Evolutionary conservation across 1,140 invertebrate genomes (phyloP), one percentile per base, ranked within the genome.

Genomic region (Ceratosolen fusciceps): DNA sequence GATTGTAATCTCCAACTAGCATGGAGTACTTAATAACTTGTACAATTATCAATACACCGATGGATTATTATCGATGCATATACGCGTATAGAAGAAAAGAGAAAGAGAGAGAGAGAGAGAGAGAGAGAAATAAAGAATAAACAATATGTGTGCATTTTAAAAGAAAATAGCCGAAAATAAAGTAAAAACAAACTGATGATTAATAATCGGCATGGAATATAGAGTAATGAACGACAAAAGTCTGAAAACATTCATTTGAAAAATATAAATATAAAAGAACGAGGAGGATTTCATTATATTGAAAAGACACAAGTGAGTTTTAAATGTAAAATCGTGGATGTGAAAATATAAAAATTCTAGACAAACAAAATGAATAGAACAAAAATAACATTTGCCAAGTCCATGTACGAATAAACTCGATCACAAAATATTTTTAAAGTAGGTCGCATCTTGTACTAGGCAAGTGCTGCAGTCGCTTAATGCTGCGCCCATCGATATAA

Each of bases 401-500:
- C 21, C 7, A 37, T 14, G 16, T 9, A 60, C 26, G 24, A 16
- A 60, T 9, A 65, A 37, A 65, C 34, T 65, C 60, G 21, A 37
- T 65, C 16, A 37, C 34, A 65, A 65, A 65, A 65, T 24, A 65
- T 37, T 65, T 65, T 37, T 14, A 65, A 65, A 65, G 16, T 65
- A 65, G 31, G 60, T 65, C 60, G 60, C n/a, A 37, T 65, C 21
- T 37, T 5, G 21, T 65, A 5, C 8, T 31, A 37, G 21, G 21
- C 60, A 65, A 65, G 31, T 21, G 31, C 16, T 21, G 31, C 16
- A 12, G 31, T 37, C 34, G 2, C 34, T 65, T 65, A n/a, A n/a
- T n/a, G n/a, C n/a, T 31, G 31, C 31, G 26, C n/a, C n/a, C n/a
- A 2, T 65, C 19, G 60, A 0, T 65, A n/a, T 24, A 65, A 65